Percentiles rank a stretch among this genome's conserved stretches.
Evolutionary conservation across 2,797 vertebrate genomes (phyloP).

Genomic region (Cottoperca gobio): DNA sequence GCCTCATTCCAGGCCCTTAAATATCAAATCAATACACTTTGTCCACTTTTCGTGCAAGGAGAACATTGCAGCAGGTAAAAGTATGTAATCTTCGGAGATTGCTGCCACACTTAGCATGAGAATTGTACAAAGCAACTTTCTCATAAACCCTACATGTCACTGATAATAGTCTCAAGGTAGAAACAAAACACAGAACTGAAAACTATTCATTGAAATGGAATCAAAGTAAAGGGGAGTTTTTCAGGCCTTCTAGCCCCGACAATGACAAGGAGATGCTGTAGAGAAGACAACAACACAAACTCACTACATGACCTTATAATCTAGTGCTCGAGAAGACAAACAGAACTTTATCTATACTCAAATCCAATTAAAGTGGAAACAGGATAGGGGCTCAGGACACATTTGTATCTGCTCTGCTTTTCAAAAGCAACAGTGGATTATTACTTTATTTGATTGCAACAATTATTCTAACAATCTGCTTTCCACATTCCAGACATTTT

Average conservation of each 20-base stretch:
- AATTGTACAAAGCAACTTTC: slow-evolving; percentile 11
- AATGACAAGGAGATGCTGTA: slow-evolving; percentile 44
- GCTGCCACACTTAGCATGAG: not conserved
- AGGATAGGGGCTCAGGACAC: slow-evolving; percentile 51
- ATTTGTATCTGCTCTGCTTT: slow-evolving; percentile 64
- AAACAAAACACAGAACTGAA: slow-evolving; percentile 31
- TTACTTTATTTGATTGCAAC: slow-evolving; percentile 72
- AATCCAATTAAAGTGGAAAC: slow-evolving; percentile 77
- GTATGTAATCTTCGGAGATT: slow-evolving; percentile 36
- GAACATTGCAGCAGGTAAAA: slow-evolving; percentile 12
- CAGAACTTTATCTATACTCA: slow-evolving; percentile 63
- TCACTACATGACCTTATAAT: slow-evolving; percentile 53
- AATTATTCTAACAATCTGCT: slow-evolving; percentile 70
- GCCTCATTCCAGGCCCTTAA: not conserved
- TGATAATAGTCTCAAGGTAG: slow-evolving; percentile 11
- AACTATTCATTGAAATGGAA: slow-evolving; percentile 47
- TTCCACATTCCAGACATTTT: slow-evolving; percentile 67
- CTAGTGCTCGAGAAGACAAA: slow-evolving; percentile 64
- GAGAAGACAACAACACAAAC: slow-evolving; percentile 59
- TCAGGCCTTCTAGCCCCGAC: slow-evolving; percentile 20
- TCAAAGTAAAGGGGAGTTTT: slow-evolving; percentile 44
- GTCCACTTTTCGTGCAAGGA: not conserved
- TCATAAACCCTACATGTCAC: slow-evolving; percentile 15
- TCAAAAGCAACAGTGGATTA: slow-evolving; percentile 61
- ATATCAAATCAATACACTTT: not conserved